These are phyloP conservation scores for Lithodes maja DNA, from an alignment of 2,888 invertebrate species.

Conservation along the genomic window DNA sequence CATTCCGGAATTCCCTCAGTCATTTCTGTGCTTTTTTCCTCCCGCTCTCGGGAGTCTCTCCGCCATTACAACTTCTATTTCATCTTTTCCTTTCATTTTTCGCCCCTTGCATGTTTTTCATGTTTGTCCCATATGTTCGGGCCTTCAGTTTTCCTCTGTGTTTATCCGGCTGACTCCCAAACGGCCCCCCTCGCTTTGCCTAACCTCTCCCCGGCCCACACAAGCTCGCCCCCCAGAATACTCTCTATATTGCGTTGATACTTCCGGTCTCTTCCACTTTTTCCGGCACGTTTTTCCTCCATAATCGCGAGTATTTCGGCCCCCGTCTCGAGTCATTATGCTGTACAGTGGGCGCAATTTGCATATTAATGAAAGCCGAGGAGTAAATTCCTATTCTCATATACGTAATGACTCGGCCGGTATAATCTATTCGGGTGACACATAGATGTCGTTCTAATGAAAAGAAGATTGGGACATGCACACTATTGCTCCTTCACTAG, in stretches of 20 bases:
- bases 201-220: not conserved
- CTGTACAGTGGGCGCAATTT: conserved; percentile 54
- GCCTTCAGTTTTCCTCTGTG: not conserved
- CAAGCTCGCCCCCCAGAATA: not conserved
- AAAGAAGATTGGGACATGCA: no score
- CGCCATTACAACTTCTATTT: conserved; percentile 19
- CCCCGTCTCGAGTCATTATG: conserved; percentile 52
- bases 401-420: conserved; percentile 48
- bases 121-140: not conserved
- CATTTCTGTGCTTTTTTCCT: not conserved
- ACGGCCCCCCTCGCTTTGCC: not conserved
- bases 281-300: conserved; percentile 41
- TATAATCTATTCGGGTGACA: conserved; percentile 41
- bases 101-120: not conserved
- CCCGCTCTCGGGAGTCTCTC: not conserved
- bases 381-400: conserved; percentile 54
- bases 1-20: not conserved
- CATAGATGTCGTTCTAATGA: no score
- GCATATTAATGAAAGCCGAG: conserved; percentile 54
- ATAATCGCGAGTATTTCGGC: conserved; percentile 52
- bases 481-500: no score
- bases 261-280: conserved; percentile 12
- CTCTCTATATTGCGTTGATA: conserved; percentile 24
- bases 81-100: conserved; percentile 16
- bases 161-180: conserved; percentile 5